Percentiles rank a stretch among this genome's conserved stretches.
Conservation (phyloP, 37 sponge, comb jelly and placozoan species). For the Tethya wilhelma region DNA sequence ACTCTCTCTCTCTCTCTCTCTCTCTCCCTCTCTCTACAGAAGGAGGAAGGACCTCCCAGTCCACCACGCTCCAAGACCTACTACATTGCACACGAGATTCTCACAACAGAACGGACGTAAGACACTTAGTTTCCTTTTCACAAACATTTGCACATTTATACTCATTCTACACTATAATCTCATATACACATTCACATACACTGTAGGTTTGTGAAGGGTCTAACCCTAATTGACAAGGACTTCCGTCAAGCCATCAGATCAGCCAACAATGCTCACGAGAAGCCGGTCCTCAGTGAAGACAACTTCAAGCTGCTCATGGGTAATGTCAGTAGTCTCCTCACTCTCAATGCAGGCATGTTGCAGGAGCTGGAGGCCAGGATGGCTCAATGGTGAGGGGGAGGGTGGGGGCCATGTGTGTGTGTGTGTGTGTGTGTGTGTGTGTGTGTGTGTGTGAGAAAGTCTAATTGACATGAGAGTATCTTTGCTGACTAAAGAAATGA, state of each 20-base stretch:
- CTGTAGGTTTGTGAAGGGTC: slow-evolving; percentile 73
- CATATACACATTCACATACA: not conserved
- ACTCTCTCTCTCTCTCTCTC: not conserved
- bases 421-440: too few species aligned
- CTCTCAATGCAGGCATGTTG: slow-evolving; percentile 70
- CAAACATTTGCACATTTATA: not conserved
- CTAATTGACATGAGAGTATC: too few species aligned
- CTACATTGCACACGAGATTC: slow-evolving; percentile 77
- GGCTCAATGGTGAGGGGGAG: slow-evolving; percentile 47
- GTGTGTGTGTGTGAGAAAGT: too few species aligned
- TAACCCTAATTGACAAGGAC: slow-evolving; percentile 63
- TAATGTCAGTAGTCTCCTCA: slow-evolving; percentile 55
- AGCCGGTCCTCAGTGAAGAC: slow-evolving; percentile 74
- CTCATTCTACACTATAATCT: not conserved
- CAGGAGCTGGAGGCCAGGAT: slow-evolving; percentile 75
- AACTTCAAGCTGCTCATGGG: slow-evolving; percentile 62
- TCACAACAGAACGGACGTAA: slow-evolving; percentile 84
- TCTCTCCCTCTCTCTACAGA: not conserved
- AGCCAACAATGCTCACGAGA: slow-evolving; percentile 69
- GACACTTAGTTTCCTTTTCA: not conserved
- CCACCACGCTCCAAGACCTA: slow-evolving; percentile 56
- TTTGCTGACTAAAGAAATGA: too few species aligned
- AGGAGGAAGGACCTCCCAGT: not conserved
- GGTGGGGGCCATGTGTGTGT: too few species aligned
- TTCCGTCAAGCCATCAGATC: slow-evolving; percentile 58